A percentile compares a stretch with the other conserved stretches of the same genome.
These are phyloP conservation scores for Eilema depressum DNA, from an alignment of 2,888 invertebrate species.

Conservation along the genomic window DNA sequence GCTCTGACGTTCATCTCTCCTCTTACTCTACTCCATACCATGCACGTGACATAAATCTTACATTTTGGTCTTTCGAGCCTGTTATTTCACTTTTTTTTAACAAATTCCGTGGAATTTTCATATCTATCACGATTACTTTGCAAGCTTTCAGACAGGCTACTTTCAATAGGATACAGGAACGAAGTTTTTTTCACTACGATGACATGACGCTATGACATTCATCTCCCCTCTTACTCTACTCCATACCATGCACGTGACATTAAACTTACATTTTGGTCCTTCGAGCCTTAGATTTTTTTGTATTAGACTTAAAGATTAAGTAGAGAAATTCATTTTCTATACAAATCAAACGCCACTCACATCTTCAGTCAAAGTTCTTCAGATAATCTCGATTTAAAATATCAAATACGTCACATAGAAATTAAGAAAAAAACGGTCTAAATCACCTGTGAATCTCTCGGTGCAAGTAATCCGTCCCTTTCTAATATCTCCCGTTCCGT, in stretches of 20 bases:
- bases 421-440: neutral
- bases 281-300: no score
- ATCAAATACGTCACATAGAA: no score
- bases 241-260: no score
- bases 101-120: no score
- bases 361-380: neutral
- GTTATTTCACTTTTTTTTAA: neutral
- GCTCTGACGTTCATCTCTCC: neutral
- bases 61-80: slow-evolving; percentile 1
- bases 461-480: slow-evolving; percentile 88
- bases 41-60: neutral
- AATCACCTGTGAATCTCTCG: slow-evolving; percentile 82
- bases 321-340: neutral
- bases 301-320: neutral
- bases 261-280: no score
- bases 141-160: no score
- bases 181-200: no score
- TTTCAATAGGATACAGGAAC: no score
- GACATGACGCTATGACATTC: no score
- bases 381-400: no score
- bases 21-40: neutral
- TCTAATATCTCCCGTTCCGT: slow-evolving; percentile 97
- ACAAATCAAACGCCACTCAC: neutral
- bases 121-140: no score
- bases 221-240: no score